phyloP scores from a whole-genome alignment of 2,888 invertebrate genomes.

The Sinotaia quadrata region DNA sequence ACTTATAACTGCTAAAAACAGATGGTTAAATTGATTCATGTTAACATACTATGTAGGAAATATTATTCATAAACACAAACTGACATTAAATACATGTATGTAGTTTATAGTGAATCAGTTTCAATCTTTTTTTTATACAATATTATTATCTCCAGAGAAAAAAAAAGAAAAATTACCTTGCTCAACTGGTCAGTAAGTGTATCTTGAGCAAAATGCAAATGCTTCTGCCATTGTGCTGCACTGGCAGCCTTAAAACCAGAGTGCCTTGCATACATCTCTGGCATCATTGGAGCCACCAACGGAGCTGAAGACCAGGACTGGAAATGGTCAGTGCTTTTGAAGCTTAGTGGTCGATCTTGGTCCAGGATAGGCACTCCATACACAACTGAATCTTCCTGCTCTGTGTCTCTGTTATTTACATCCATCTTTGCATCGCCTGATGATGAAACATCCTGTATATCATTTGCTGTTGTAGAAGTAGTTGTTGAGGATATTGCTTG shows the following conservation, averaged over 20 bases:
- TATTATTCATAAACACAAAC: too few relatives aligned
- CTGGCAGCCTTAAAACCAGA: too few relatives aligned
- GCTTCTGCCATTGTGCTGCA: constrained; percentile 11
- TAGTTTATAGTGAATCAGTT: too few relatives aligned
- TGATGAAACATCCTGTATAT: not conserved
- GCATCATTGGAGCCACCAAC: constrained; percentile 20
- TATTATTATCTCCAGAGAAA: too few relatives aligned
- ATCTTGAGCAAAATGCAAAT: constrained; percentile 19
- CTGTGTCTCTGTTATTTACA: not conserved
- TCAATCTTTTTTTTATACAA: too few relatives aligned
- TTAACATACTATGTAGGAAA: too few relatives aligned
- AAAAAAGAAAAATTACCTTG: too few relatives aligned
- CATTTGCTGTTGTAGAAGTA: not conserved
- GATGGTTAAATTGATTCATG: too few relatives aligned
- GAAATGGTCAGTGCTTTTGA: constrained; percentile 24
- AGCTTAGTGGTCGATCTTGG: constrained; percentile 39
- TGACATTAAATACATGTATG: too few relatives aligned
- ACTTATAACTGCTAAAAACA: too few relatives aligned
- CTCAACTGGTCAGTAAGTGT: not conserved
- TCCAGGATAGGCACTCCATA: constrained; percentile 24
- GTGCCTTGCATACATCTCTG: constrained; percentile 18
- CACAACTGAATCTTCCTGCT: constrained; percentile 2
- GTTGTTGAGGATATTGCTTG: not conserved
- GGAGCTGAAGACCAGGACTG: constrained; percentile 25
- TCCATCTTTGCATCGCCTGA: not conserved